Percentiles rank a stretch among this genome's conserved stretches.
Evolutionary conservation across 2,888 invertebrate species (phyloP).

Genomic region (Tachina lurida): DNA sequence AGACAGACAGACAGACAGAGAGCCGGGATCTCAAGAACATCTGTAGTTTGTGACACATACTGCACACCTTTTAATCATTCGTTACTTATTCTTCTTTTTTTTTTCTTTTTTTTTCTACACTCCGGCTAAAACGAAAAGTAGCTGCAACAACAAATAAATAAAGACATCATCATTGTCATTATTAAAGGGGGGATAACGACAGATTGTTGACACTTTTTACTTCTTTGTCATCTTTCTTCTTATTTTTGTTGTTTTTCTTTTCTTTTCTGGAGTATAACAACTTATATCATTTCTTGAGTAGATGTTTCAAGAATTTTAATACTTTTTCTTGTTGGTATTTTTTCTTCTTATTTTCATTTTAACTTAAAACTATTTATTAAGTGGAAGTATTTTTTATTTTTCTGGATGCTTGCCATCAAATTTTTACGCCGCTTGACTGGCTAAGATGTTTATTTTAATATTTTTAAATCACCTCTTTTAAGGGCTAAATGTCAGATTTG

Average conservation of each 20-base stretch:
- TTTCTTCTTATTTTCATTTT: not conserved
- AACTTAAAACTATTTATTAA: slow-evolving; percentile 4
- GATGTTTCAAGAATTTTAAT: slow-evolving; percentile 41
- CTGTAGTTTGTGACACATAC: slow-evolving; percentile 64
- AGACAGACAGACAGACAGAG: not conserved
- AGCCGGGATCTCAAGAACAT: slow-evolving; percentile 38
- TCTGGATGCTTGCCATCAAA: not conserved
- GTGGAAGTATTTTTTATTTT: not conserved
- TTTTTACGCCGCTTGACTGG: slow-evolving; percentile 35
- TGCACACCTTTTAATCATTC: slow-evolving; percentile 57
- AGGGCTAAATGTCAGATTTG: slow-evolving; percentile 69
- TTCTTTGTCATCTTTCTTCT: not conserved
- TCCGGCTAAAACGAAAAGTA: slow-evolving; percentile 45
- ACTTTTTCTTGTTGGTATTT: slow-evolving; percentile 15
- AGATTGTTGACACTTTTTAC: slow-evolving; percentile 71
- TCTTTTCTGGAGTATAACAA: not conserved
- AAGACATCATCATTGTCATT: slow-evolving; percentile 67
- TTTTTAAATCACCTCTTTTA: slow-evolving; percentile 68
- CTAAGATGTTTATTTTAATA: slow-evolving; percentile 63
- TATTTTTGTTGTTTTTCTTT: not conserved
- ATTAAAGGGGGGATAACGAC: slow-evolving; percentile 69
- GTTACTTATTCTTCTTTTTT: not conserved
- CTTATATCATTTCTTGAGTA: slow-evolving; percentile 26
- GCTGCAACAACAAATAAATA: slow-evolving; percentile 47
- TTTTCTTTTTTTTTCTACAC: not conserved